Evolutionary conservation across 2,888 invertebrate genomes (phyloP).

Genomic region (Baccha elongata): DNA sequence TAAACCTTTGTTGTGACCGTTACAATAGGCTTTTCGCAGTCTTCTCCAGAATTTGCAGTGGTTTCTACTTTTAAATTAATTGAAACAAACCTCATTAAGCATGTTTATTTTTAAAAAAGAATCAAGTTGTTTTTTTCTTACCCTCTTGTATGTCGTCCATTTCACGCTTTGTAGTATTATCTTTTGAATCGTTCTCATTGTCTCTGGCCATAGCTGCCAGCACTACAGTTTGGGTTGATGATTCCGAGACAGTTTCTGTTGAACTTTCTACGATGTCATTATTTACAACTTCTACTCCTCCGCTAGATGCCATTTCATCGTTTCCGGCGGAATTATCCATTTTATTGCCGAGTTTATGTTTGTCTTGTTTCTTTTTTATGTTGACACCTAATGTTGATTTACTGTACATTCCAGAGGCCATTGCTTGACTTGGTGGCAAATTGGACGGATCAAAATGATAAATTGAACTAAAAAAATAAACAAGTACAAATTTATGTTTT

Average conservation of each 20-base stretch:
- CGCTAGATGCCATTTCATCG: slow-evolving; percentile 43
- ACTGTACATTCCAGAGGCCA: slow-evolving; percentile 75
- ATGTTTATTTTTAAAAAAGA: no score
- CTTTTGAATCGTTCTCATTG: slow-evolving; percentile 67
- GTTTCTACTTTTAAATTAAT: slow-evolving; percentile 56
- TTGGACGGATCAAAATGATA: slow-evolving; percentile 83
- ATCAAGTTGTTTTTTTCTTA: slow-evolving; percentile 19
- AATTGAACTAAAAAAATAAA: slow-evolving; percentile 80
- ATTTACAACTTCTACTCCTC: slow-evolving; percentile 25
- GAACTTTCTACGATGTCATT: slow-evolving; percentile 70
- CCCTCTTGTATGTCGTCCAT: slow-evolving; percentile 75
- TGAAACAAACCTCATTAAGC: no score
- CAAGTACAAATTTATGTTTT: slow-evolving; percentile 19
- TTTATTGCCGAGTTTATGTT: slow-evolving; percentile 70
- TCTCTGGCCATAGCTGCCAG: slow-evolving; percentile 55
- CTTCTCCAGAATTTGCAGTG: slow-evolving; percentile 64
- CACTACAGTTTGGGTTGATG: slow-evolving; percentile 77
- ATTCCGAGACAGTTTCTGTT: slow-evolving; percentile 77
- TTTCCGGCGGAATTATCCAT: slow-evolving; percentile 47
- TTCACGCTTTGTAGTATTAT: slow-evolving; percentile 71
- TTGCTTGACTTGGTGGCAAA: slow-evolving; percentile 81
- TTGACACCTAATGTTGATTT: slow-evolving; percentile 71
- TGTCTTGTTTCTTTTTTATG: slow-evolving; percentile 71
- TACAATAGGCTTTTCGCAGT: slow-evolving; percentile 61
- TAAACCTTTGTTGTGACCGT: slow-evolving; percentile 74